A percentile compares a stretch with the other conserved stretches of the same genome.
These are phyloP conservation scores for Microcebus ravelobensis DNA, from an alignment of 2,113 vertebrate genomes.

Conservation along the genomic window DNA sequence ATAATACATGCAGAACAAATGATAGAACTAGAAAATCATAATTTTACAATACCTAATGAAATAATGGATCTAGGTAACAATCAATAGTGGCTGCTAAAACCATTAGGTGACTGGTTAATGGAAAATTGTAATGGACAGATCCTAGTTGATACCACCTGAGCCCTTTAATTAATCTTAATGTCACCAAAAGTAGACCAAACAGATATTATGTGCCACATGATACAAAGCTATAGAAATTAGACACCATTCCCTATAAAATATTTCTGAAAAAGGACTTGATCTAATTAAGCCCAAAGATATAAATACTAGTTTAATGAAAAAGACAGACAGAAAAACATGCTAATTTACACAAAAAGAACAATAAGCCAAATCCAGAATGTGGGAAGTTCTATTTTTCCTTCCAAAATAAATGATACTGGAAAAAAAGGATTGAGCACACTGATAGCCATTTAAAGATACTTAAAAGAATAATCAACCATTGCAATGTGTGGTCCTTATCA, in stretches of 20 bases:
- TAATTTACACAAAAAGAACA: background rate
- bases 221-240: background rate
- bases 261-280: background rate
- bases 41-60: constrained; percentile 32
- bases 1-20: no score
- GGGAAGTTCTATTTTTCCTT: background rate
- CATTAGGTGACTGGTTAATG: constrained; percentile 56
- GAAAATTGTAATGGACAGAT: constrained; percentile 43
- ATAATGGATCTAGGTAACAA: constrained; percentile 41
- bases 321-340: background rate
- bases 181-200: constrained; percentile 20
- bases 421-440: background rate
- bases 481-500: background rate
- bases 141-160: constrained; percentile 1
- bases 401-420: background rate
- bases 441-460: background rate
- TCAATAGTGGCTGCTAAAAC: background rate
- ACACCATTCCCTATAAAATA: background rate
- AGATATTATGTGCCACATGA: background rate
- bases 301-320: background rate
- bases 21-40: constrained; percentile 46
- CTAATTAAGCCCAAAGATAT: background rate
- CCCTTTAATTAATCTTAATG: constrained; percentile 53
- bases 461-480: background rate
- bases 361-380: background rate